Conservation (phyloP, 2,888 invertebrate species). For the Uropetala carovei region DNA sequence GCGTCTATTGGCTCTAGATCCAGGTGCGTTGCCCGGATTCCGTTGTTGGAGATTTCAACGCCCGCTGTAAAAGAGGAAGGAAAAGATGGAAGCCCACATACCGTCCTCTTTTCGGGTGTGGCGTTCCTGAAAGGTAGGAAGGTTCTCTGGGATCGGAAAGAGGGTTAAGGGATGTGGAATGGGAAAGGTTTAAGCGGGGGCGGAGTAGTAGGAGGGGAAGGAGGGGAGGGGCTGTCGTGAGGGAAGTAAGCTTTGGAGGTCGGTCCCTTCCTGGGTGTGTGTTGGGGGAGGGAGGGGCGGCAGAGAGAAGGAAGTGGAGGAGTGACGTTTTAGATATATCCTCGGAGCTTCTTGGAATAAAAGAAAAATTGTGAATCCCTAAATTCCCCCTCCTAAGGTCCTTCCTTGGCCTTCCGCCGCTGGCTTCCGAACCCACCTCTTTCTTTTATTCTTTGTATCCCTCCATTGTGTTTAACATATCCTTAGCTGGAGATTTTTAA, state of each 20-base stretch:
- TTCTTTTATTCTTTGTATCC: background rate
- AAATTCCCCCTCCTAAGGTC: background rate
- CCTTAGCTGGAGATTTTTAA: background rate
- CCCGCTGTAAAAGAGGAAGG: too few relatives aligned
- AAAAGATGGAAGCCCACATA: background rate
- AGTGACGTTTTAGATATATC: conserved; percentile 27
- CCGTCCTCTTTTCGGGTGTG: background rate
- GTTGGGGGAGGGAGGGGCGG: background rate
- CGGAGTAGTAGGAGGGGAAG: background rate
- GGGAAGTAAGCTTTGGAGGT: background rate
- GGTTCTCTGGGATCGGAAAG: background rate
- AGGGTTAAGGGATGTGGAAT: background rate
- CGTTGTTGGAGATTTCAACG: too few relatives aligned
- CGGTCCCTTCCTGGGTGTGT: background rate
- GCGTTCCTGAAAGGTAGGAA: background rate
- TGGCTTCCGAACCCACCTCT: background rate
- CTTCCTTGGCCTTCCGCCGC: background rate
- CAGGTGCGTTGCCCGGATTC: too few relatives aligned
- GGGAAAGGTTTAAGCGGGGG: background rate
- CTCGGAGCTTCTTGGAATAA: conserved; percentile 27
- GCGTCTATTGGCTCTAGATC: too few relatives aligned
- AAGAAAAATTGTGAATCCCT: conserved; percentile 6
- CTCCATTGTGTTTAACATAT: background rate
- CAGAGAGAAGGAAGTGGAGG: background rate
- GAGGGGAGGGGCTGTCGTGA: background rate